A percentile compares a stretch with the other conserved stretches of the same genome.
These are phyloP conservation scores for Tenualosa thibaudeaui DNA, from an alignment of 2,797 vertebrate species.

Conservation along the genomic window DNA sequence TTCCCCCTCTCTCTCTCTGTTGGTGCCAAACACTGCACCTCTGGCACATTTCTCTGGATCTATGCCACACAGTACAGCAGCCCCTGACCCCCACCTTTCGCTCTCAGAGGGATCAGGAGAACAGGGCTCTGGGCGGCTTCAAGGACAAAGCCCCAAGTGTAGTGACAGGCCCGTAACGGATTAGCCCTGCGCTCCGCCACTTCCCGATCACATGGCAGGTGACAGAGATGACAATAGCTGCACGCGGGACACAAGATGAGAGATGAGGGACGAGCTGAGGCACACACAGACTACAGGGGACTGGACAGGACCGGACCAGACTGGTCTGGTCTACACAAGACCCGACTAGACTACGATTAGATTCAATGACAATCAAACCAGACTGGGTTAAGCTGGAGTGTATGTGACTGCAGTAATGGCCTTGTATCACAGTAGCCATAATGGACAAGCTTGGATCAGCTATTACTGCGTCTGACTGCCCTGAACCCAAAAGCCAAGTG, in stretches of 20 bases:
- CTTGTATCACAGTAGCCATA: neutral
- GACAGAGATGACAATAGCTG: slow-evolving; percentile 60
- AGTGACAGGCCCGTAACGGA: slow-evolving; percentile 52
- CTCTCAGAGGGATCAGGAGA: slow-evolving; percentile 43
- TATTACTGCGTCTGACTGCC: neutral
- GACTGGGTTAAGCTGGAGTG: neutral
- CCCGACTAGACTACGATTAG: neutral
- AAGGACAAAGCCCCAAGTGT: slow-evolving; percentile 51
- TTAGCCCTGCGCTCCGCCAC: slow-evolving; percentile 56
- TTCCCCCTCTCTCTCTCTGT: neutral
- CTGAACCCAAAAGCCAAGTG: neutral
- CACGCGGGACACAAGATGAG: neutral
- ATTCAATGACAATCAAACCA: neutral
- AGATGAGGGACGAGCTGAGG: slow-evolving; percentile 16
- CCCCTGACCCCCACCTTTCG: neutral
- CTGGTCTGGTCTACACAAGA: neutral
- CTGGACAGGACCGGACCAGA: neutral
- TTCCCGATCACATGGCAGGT: slow-evolving; percentile 67
- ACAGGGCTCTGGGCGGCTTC: slow-evolving; percentile 63
- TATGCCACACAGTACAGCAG: neutral
- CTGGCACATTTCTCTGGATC: neutral
- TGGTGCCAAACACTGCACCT: neutral
- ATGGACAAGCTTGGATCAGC: neutral
- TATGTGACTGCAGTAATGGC: neutral
- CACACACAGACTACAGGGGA: neutral